Conservation (phyloP, 2,888 invertebrate genomes). For the Panorpa germanica region DNA sequence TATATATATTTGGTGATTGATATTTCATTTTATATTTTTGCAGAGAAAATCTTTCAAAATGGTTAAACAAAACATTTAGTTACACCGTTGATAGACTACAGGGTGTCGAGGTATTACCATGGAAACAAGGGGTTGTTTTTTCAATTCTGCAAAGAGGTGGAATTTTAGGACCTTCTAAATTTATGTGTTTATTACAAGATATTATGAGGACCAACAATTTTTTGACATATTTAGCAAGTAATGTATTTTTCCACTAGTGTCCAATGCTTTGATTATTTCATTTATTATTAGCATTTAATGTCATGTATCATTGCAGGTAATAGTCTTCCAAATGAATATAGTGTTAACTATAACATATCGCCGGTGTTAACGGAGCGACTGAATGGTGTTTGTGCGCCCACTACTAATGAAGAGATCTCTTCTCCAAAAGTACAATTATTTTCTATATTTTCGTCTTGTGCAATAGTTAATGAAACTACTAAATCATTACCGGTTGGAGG, state of each 20-base stretch:
- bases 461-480: constrained; percentile 19
- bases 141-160: constrained; percentile 23
- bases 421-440: constrained; percentile 23
- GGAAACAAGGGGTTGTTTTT: constrained; percentile 31
- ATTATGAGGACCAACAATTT: constrained; percentile 30
- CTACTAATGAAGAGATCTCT: constrained; percentile 17
- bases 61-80: constrained; percentile 28
- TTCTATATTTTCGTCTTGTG: constrained; percentile 24
- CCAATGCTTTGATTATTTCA: constrained; percentile 3
- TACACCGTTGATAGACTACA: constrained; percentile 27
- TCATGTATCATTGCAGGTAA: constrained; percentile 17
- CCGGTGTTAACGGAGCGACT: constrained; percentile 20
- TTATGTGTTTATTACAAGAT: constrained; percentile 28
- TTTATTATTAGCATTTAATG: constrained; percentile 2
- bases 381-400: constrained; percentile 16
- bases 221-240: constrained; percentile 27
- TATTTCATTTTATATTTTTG: constrained; percentile 8
- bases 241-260: no score
- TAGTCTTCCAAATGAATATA: constrained; percentile 23
- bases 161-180: constrained; percentile 16
- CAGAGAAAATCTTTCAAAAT: constrained; percentile 30
- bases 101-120: constrained; percentile 29
- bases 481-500: constrained; percentile 17
- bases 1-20: constrained; percentile 6
- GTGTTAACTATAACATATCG: constrained; percentile 21